phyloP scores from a whole-genome alignment of 2,888 invertebrate species.

The Cheilosia vulpina region DNA sequence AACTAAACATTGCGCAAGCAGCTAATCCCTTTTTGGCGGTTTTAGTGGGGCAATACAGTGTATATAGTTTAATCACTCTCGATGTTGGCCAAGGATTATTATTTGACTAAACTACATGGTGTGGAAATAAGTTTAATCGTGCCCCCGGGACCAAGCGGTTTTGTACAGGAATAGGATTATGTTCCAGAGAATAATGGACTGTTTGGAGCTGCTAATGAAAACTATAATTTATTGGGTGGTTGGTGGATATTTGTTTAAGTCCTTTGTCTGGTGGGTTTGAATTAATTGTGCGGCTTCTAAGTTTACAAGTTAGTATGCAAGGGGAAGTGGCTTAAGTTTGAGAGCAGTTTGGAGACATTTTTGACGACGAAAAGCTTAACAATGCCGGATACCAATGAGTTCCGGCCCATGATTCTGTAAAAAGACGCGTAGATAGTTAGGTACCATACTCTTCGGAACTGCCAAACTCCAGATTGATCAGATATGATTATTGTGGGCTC shows the following conservation, averaged over 20 bases:
- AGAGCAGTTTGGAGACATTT: no score
- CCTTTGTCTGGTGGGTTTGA: neutral
- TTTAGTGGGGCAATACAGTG: slow-evolving; percentile 10
- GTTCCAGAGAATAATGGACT: slow-evolving; percentile 8
- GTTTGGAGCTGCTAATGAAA: slow-evolving; percentile 4
- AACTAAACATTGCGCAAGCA: slow-evolving; percentile 35
- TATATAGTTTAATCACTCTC: slow-evolving; percentile 32
- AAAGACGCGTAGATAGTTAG: no score
- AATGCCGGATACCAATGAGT: no score
- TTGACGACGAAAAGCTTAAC: no score
- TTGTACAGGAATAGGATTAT: neutral
- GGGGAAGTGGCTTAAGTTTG: no score
- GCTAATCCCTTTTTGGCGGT: slow-evolving; percentile 37
- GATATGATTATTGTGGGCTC: no score
- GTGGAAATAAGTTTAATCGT: slow-evolving; percentile 14
- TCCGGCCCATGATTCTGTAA: no score
- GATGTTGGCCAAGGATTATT: slow-evolving; percentile 36
- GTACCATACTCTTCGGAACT: no score
- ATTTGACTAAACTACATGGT: slow-evolving; percentile 27
- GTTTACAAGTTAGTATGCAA: neutral
- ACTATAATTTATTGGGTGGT: slow-evolving; percentile 18
- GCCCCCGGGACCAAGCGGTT: neutral
- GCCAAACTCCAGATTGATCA: no score
- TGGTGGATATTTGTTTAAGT: neutral
- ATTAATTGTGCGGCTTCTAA: neutral